Evolutionary conservation across 2,797 vertebrate genomes (phyloP), one percentile per base, ranked within the genome.

Genomic region (Rhinella marina): DNA sequence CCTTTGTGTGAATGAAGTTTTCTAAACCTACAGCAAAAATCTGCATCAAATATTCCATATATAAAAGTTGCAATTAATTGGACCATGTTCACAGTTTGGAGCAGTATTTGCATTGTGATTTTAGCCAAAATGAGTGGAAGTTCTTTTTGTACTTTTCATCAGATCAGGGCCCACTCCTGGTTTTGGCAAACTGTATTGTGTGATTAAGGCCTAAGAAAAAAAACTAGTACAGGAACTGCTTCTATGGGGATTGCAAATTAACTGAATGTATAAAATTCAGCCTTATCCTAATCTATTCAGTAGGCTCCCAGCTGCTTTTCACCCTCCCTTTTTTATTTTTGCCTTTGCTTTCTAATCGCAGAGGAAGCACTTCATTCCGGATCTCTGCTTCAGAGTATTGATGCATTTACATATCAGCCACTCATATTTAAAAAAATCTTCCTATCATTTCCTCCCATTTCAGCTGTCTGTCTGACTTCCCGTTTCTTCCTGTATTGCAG

Each of bases 371-470:
- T 89, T 89, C 82, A 83, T 82, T 76, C 84, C 84, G 84, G 88
- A 89, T 89, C 84, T 89, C 29, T 82, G 61, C 84, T 86, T 68
- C 56, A 89, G 84, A 78, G 81, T 83, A 84, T 78, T 86, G 88
- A 89, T 89, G 88, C 85, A 86, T 83, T 89, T 89, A 89, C 85
- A 83, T 86, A 89, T 83, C 85, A 86, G 62, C 84, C 64, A 84
- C 85, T 89, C 73, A 89, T 80, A 89, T 86, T 61, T 70, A 72
- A 86, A 78, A 86, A 79, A 82, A 72, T 62, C 85, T 86, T 80
- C 77, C 79, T 73, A 89, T 89, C 84, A 89, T 89, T 89, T 89
- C 88, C 88, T 89, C 80, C 84, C 84, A 89, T 82, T 82, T 86
- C 84, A 68, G 70, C 84, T 83, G 88, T 89, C 88, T 52, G 76